phyloP scores from a whole-genome alignment of 2,113 vertebrate species.

The Rynchops niger region DNA sequence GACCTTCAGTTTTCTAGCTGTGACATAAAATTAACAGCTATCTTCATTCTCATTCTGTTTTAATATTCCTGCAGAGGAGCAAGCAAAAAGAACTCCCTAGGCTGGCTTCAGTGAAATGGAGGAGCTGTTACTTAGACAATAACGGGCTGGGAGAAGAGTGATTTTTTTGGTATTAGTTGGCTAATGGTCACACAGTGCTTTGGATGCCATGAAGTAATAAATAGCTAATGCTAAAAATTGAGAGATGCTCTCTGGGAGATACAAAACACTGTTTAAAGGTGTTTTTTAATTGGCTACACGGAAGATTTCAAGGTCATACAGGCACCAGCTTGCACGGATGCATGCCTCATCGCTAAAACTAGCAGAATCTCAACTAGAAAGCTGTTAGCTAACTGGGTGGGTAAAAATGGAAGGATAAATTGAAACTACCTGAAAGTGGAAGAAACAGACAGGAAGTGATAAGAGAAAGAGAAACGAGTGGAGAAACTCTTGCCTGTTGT shows the following conservation, averaged over 20 bases:
- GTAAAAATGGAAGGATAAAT: slow-evolving; percentile 41
- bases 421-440: slow-evolving; percentile 4
- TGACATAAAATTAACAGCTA: slow-evolving; percentile 43
- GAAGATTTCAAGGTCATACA: not conserved
- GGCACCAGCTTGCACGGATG: slow-evolving; percentile 17
- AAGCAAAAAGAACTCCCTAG: slow-evolving; percentile 16
- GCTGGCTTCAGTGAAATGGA: not conserved
- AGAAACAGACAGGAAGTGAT: not conserved
- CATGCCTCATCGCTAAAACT: slow-evolving; percentile 1
- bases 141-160: not conserved
- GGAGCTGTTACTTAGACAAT: not conserved
- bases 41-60: slow-evolving; percentile 32
- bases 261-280: not conserved
- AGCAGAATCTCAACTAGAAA: not conserved
- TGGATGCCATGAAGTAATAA: not conserved
- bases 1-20: not conserved
- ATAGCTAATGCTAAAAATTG: not conserved
- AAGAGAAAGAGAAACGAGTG: not conserved
- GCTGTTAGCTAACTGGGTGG: not conserved
- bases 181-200: not conserved
- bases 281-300: not conserved
- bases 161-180: not conserved
- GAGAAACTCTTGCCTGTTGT: not conserved
- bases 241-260: not conserved
- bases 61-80: slow-evolving; percentile 42